Evolutionary conservation across 2,113 vertebrate genomes (phyloP).

Genomic region (Cinclus cinclus): DNA sequence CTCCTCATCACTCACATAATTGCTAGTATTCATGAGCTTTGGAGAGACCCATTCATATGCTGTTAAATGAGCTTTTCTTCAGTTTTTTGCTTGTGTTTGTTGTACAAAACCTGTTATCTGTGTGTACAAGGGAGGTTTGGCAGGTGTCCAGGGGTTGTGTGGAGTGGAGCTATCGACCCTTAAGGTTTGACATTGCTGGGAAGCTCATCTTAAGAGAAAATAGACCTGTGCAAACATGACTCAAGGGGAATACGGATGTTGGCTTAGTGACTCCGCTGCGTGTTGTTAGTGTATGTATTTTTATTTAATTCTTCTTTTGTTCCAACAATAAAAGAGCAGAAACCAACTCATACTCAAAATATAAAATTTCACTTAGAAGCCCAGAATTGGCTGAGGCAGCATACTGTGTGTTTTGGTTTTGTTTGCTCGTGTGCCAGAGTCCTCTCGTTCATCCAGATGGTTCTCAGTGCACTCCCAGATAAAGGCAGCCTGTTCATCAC

Average conservation of each 20-base stretch:
- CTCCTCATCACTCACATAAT: neutral
- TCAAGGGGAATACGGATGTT: neutral
- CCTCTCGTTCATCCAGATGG: neutral
- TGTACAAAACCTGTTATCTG: neutral
- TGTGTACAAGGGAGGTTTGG: neutral
- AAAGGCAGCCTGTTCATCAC: neutral
- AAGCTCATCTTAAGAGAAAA: neutral
- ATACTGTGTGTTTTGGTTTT: neutral
- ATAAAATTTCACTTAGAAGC: neutral
- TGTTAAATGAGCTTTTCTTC: neutral
- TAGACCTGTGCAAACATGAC: neutral
- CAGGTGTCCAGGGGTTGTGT: neutral
- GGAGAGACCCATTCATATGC: accelerated
- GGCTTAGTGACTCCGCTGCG: neutral
- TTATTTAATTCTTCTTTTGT: constrained; percentile 18
- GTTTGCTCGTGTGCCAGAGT: neutral
- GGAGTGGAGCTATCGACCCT: neutral
- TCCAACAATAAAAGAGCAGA: constrained; percentile 14
- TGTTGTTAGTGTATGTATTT: constrained; percentile 32
- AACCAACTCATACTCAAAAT: neutral
- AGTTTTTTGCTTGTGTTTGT: neutral
- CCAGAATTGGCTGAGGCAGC: neutral
- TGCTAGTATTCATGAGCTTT: accelerated
- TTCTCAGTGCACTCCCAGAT: neutral
- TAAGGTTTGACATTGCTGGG: neutral